phyloP scores from a whole-genome alignment of 2,113 vertebrate genomes.

The Chlamydotis undulata region DNA sequence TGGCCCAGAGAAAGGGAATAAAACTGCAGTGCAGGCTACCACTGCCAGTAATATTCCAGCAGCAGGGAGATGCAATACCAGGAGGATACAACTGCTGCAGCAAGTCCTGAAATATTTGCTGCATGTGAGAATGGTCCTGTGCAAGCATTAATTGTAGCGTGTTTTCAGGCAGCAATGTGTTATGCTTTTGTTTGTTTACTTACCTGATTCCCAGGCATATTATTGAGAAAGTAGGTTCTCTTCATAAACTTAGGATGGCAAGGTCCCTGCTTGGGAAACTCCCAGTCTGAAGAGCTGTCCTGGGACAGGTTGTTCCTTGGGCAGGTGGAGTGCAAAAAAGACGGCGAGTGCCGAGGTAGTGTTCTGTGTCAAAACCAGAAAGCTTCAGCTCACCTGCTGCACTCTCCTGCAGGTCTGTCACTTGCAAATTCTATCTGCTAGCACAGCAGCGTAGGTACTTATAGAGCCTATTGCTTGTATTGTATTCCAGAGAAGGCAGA shows the following conservation, averaged over 20 bases:
- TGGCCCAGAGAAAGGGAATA: constrained; percentile 8
- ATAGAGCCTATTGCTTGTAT: background rate
- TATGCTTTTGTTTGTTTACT: background rate
- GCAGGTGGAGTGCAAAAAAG: background rate
- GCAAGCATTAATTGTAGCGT: background rate
- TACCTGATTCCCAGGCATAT: background rate
- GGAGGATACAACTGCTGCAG: background rate
- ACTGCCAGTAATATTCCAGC: background rate
- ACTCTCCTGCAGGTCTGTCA: background rate
- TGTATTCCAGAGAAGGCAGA: background rate
- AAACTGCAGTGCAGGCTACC: background rate
- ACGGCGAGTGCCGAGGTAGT: too few species aligned
- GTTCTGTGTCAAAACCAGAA: background rate
- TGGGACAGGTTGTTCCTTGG: background rate
- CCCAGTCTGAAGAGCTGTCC: background rate
- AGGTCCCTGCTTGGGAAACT: background rate
- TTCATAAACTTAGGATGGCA: background rate
- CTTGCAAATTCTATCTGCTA: background rate
- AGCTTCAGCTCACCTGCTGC: background rate
- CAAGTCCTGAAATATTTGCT: background rate
- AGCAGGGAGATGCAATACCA: background rate
- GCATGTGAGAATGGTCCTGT: background rate
- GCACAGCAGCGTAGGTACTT: background rate
- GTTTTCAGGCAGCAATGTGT: background rate
- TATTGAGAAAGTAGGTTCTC: background rate